Conservation (phyloP, 2,113 vertebrate species). For the Crotalus horridus region DNA sequence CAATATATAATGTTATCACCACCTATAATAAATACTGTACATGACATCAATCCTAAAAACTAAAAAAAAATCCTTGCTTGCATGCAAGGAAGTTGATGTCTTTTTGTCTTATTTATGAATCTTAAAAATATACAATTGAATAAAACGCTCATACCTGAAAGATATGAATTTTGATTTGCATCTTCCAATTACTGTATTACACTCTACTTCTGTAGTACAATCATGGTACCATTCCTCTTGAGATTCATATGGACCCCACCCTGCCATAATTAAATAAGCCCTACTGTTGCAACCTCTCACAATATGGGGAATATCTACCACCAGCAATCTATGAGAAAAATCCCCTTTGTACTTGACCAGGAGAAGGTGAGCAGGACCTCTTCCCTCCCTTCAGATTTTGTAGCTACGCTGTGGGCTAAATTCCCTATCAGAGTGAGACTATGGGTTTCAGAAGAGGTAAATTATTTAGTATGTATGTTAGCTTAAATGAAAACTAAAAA, state of each 20-base stretch:
- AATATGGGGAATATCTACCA: not conserved
- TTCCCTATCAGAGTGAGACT: not conserved
- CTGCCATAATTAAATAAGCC: not conserved
- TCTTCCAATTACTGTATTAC: not conserved
- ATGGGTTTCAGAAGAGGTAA: not conserved
- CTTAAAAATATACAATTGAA: not conserved
- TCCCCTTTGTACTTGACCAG: not conserved
- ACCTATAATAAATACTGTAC: not conserved
- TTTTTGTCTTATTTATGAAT: not conserved
- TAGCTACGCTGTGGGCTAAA: not conserved
- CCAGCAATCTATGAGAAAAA: not conserved
- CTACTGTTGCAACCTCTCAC: not conserved
- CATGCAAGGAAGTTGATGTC: not conserved
- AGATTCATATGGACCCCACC: not conserved
- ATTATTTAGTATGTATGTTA: not conserved
- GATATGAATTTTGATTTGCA: not conserved
- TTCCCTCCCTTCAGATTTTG: not conserved
- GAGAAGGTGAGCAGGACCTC: not conserved
- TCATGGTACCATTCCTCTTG: not conserved
- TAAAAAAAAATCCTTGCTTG: conserved; percentile 33
- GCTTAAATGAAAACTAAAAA: not conserved
- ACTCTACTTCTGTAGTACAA: not conserved
- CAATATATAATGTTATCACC: not conserved
- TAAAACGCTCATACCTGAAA: not conserved
- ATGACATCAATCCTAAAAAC: conserved; percentile 2